Evolutionary conservation across 92 coral and sea anemone species (phyloP).

Genomic region (Actinostola sp.): DNA sequence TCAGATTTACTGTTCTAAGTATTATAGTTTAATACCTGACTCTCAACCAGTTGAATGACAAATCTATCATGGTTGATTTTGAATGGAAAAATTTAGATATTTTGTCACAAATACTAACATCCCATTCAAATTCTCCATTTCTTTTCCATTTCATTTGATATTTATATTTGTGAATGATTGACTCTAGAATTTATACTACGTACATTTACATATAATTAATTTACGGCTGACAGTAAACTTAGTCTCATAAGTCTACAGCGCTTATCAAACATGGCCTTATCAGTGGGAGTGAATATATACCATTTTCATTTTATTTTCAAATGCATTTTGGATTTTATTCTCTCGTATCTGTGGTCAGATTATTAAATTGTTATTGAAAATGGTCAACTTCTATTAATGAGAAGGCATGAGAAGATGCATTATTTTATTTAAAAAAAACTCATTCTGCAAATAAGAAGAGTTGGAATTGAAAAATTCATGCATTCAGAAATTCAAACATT

Average conservation of each 20-base stretch:
- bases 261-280: slow-evolving; percentile 12
- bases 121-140: slow-evolving; percentile 3
- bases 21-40: too few relatives aligned
- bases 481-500: too few relatives aligned
- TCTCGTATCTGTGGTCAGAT: slow-evolving; percentile 6
- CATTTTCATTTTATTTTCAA: background rate
- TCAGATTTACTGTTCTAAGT: too few relatives aligned
- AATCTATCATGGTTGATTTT: too few relatives aligned
- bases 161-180: slow-evolving; percentile 1
- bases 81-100: background rate
- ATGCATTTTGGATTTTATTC: background rate
- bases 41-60: too few relatives aligned
- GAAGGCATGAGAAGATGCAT: too few relatives aligned
- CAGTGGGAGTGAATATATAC: background rate
- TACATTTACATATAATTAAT: slow-evolving; percentile 17
- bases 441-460: too few relatives aligned
- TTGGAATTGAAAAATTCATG: too few relatives aligned
- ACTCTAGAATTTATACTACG: background rate
- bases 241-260: background rate
- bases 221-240: too few relatives aligned
- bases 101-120: background rate
- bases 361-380: slow-evolving; percentile 1
- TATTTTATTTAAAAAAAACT: too few relatives aligned
- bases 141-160: background rate
- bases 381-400: too few relatives aligned